These are phyloP conservation scores for Gymnoscopelus braueri DNA, from an alignment of 2,797 vertebrate genomes.

Conservation along the genomic window DNA sequence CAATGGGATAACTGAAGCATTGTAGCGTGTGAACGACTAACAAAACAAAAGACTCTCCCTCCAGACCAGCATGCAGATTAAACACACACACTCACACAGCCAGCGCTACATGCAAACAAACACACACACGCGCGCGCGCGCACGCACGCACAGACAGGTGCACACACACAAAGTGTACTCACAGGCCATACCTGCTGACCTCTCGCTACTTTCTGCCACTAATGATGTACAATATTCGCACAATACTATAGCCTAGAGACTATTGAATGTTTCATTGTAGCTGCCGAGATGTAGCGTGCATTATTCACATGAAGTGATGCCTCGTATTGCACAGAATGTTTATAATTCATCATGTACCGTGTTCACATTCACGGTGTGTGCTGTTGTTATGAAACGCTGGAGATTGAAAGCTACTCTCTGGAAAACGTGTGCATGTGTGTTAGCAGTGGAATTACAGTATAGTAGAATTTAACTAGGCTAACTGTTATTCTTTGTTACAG, in stretches of 20 bases:
- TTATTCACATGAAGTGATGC: conserved; percentile 54
- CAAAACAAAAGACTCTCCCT: conserved; percentile 53
- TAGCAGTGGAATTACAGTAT: neutral
- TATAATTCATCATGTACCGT: conserved; percentile 56
- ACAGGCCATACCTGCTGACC: conserved; percentile 46
- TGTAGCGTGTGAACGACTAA: conserved; percentile 57
- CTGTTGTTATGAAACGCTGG: conserved; percentile 31
- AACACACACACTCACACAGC: conserved; percentile 27
- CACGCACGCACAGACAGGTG: conserved; percentile 3
- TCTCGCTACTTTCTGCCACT: conserved; percentile 63
- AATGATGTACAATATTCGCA: conserved; percentile 74
- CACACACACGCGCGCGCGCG: neutral
- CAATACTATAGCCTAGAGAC: conserved; percentile 8
- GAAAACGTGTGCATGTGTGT: conserved; percentile 4
- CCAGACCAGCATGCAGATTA: conserved; percentile 28
- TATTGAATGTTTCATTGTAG: conserved; percentile 71
- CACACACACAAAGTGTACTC: conserved; percentile 12
- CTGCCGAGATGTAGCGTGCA: conserved; percentile 54
- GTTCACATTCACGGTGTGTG: conserved; percentile 19
- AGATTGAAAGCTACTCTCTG: conserved; percentile 57
- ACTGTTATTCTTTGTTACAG: neutral
- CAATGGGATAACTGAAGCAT: conserved; percentile 73
- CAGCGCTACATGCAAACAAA: conserved; percentile 9
- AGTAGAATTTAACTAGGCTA: neutral
- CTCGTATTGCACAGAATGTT: conserved; percentile 45